Evolutionary conservation across 2,113 vertebrate species (phyloP), one percentile per base, ranked within the genome.

Genomic region (Pholis gunnellus): DNA sequence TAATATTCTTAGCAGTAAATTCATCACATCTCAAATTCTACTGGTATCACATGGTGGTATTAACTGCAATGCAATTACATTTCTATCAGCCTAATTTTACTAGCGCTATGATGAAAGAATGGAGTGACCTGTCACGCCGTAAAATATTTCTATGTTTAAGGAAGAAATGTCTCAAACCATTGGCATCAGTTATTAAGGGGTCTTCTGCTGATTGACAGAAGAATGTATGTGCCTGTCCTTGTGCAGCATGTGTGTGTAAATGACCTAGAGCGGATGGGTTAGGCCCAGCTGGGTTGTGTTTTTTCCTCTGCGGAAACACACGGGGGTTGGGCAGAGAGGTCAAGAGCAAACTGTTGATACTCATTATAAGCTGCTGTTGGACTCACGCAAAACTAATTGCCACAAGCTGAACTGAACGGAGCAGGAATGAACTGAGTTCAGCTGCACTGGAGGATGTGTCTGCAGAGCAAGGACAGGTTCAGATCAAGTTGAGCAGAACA

Each of bases 221-320:
- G 44, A 61, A 72, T 34, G 50, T 27, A 9, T 61, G 72, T 75
- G 29, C 75, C n/a, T 59, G 54, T 83, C 18, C 18, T 14, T 64
- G 70, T 79, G 72, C 73, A 60, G 68, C 8, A 15, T 52, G 69
- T 57, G 54, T 56, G 79, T 77, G 50, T 71, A 20, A 22, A 42
- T 75, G 78, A 75, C 27, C 27, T 8, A 52, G 72, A 89, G 63
- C 75, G 83, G 93, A 90, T 88, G 91, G 86, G 93, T 86, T 90
- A 50, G 84, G 79, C 76, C 87, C 75, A 69, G 69, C 61, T 82
- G 86, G 72, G 82, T 75, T 75, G 72, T 88, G 87, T 82, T 87
- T 88, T 85, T 90, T 88, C 87, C 89, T 91, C 67, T 81, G 79
- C 88, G 92, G 91, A 93, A 91, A 84, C 72, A 70, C 81, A 67